Base-by-base conservation (phyloP, 2,797 vertebrate genomes). In the Sebastes minor region DNA sequence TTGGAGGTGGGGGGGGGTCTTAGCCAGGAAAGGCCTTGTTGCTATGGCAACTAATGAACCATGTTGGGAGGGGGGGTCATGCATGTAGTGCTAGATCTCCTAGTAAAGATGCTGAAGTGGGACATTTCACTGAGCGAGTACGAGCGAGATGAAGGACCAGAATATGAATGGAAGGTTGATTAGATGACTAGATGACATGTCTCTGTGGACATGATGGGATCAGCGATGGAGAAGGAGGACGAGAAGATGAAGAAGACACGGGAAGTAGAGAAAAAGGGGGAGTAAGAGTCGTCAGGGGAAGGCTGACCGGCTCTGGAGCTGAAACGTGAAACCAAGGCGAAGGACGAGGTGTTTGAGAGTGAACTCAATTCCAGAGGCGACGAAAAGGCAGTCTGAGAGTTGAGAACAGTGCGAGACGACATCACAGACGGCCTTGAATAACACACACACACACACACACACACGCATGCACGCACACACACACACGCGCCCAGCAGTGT, bases 11-110 rank as follows among this genome's bases (percentile, higher is more conserved):
- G 11, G 33, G 74, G 82, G 87, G 83, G 9, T 76, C 83, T 77
- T 11, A 49, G 49, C 74, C 63, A 71, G 78, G 79, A 77, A 84
- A 86, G 78, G 71, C 82, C 71, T 66, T 81, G 91, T 93, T 92
- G 71, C 91, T 57, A 89, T 91, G 89, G 91, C 25, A 86, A 91
- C 91, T 49, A 84, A 89, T 86, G 81, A 85, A 74, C 82, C 85
- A 76, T 70, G 73, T 56, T 53, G 52, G 46, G 59, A 30, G 56
- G n/a, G 81, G 16, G 74, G 72, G 64, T 60, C 80, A 62, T 35
- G 38, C 33, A 53, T 76, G 79, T 59, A 22, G 59, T 14, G 30
- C 16, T 18, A 9, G 74, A 76, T 67, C 30, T 73, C 27, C 13
- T 20, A 12, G 62, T 8, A 11, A 74, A 75, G 71, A 70, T 75